Conservation (phyloP, 2,113 vertebrate species). For the Mungos mungo region DNA sequence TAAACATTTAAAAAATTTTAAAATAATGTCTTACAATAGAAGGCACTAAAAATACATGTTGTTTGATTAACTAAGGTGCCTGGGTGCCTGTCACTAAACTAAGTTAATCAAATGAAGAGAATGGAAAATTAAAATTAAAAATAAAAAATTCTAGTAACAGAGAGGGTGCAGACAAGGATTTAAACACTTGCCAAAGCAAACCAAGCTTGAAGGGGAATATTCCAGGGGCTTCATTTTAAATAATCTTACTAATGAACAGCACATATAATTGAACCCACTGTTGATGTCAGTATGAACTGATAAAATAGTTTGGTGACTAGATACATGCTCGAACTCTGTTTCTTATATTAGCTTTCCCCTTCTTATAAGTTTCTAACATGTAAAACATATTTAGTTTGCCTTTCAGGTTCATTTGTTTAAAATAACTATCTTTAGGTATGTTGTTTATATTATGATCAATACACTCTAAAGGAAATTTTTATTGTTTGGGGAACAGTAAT, state of each 20-base stretch:
- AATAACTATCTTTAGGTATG: slow-evolving; percentile 27
- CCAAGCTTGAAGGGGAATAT: not conserved
- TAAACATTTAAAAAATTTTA: not conserved
- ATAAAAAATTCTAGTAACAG: not conserved
- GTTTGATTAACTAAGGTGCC: not conserved
- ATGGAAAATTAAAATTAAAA: not conserved
- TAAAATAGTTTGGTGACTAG: not conserved
- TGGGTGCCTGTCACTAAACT: not conserved
- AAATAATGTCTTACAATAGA: not conserved
- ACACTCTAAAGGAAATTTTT: not conserved
- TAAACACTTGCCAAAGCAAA: slow-evolving; percentile 1
- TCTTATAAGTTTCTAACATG: not conserved
- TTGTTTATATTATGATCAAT: not conserved
- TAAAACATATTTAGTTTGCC: not conserved
- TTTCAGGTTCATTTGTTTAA: not conserved
- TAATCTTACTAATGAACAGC: not conserved
- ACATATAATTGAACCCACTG: not conserved
- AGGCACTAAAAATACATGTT: not conserved
- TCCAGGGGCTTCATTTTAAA: not conserved
- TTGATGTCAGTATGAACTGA: not conserved
- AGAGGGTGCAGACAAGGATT: not conserved
- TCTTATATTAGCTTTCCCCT: not conserved
- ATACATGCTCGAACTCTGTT: not conserved
- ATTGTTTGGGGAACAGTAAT: slow-evolving; percentile 29
- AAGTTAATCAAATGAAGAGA: not conserved